Conservation (phyloP, 2,797 vertebrate species). For the Xenentodon cancila region DNA sequence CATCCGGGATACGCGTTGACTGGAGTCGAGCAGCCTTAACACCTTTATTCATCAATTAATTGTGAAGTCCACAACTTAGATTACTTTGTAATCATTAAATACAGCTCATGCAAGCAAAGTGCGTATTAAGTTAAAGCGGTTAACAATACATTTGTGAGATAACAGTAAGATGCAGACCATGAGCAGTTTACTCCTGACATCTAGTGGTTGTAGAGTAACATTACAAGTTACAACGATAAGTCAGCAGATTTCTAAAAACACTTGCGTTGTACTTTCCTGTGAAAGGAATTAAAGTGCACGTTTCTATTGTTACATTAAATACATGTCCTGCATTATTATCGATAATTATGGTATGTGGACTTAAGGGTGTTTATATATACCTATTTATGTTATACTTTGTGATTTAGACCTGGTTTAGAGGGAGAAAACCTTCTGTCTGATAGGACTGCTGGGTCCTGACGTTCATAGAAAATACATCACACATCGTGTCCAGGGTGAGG, state of each 20-base stretch:
- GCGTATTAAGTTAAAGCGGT: too few relatives aligned
- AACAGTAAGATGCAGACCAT: not conserved
- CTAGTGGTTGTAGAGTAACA: constrained; percentile 47
- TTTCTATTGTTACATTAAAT: too few relatives aligned
- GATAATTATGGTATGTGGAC: too few relatives aligned
- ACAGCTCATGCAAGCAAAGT: too few relatives aligned
- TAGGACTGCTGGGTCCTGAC: constrained; percentile 36
- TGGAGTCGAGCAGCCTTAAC: not conserved
- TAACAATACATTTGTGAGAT: too few relatives aligned
- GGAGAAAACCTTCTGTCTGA: constrained; percentile 23
- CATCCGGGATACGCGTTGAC: constrained; percentile 64
- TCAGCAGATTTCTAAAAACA: not conserved
- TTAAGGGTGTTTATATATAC: not conserved
- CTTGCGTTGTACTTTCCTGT: too few relatives aligned
- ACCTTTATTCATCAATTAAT: too few relatives aligned
- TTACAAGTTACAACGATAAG: not conserved
- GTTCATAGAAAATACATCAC: constrained; percentile 55
- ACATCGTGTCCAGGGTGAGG: constrained; percentile 50
- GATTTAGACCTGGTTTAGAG: constrained; percentile 23
- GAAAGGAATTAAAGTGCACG: too few relatives aligned
- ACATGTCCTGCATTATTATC: too few relatives aligned
- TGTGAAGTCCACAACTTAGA: too few relatives aligned
- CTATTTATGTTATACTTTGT: constrained; percentile 1
- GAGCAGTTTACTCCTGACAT: constrained; percentile 57
- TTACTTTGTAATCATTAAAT: too few relatives aligned